Percentiles rank a stretch among this genome's conserved stretches.
phyloP scores from a whole-genome alignment of 2,797 vertebrate species.

The Denticeps clupeoides region DNA sequence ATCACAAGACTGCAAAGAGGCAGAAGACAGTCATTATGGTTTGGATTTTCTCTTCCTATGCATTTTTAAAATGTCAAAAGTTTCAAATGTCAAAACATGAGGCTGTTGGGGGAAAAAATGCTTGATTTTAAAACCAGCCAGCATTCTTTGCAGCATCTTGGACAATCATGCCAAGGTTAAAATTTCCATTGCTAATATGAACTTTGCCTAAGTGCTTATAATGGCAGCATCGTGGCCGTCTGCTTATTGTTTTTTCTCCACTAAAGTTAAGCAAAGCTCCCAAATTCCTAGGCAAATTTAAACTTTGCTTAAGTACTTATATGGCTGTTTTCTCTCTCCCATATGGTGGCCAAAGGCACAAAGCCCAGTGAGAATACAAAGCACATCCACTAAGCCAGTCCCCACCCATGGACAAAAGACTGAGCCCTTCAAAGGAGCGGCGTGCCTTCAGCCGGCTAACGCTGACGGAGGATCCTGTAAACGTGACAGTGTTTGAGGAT shows the following conservation, averaged over 20 bases:
- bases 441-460: slow-evolving; percentile 54
- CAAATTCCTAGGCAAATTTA: slow-evolving; percentile 67
- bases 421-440: slow-evolving; percentile 50
- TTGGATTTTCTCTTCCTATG: slow-evolving; percentile 24
- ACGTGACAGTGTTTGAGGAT: slow-evolving; percentile 55
- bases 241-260: slow-evolving; percentile 62
- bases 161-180: slow-evolving; percentile 59
- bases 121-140: slow-evolving; percentile 30
- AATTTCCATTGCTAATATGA: slow-evolving; percentile 73
- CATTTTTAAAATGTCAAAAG: slow-evolving; percentile 25
- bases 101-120: slow-evolving; percentile 3
- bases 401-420: slow-evolving; percentile 47
- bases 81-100: slow-evolving; percentile 29
- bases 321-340: slow-evolving; percentile 53
- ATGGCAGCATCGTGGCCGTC: slow-evolving; percentile 52
- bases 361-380: slow-evolving; percentile 59
- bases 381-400: slow-evolving; percentile 49
- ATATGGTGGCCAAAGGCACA: slow-evolving; percentile 62
- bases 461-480: slow-evolving; percentile 36
- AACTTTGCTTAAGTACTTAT: slow-evolving; percentile 75
- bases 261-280: slow-evolving; percentile 63
- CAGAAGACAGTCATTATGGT: slow-evolving; percentile 31
- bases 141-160: slow-evolving; percentile 38
- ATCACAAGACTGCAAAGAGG: slow-evolving; percentile 17
- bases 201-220: slow-evolving; percentile 73